These are phyloP conservation scores for Rhineura floridana DNA, from an alignment of 2,113 vertebrate genomes.

Conservation along the genomic window DNA sequence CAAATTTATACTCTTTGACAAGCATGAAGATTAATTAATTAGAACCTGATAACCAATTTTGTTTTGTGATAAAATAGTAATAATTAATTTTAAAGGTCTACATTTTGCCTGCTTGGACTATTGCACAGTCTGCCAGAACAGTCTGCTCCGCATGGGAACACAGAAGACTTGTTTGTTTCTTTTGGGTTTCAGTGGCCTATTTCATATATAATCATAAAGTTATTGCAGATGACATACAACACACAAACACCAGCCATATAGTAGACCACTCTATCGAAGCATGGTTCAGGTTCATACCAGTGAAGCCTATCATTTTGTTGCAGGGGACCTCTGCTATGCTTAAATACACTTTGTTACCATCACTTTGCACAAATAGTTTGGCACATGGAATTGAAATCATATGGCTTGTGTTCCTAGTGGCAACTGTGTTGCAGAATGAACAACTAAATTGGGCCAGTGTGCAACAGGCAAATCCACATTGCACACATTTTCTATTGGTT, in stretches of 20 bases:
- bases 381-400: no score
- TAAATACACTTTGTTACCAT: not conserved
- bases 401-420: not conserved
- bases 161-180: not conserved
- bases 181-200: not conserved
- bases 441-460: not conserved
- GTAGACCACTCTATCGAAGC: not conserved
- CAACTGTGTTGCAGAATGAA: not conserved
- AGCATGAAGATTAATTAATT: not conserved
- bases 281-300: not conserved
- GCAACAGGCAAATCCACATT: not conserved
- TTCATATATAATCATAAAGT: not conserved
- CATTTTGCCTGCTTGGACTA: not conserved
- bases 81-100: not conserved
- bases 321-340: not conserved
- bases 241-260: not conserved
- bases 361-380: not conserved
- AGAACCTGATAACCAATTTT: not conserved
- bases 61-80: not conserved
- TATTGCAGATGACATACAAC: not conserved
- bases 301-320: not conserved
- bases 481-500: not conserved
- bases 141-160: not conserved
- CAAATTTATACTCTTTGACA: not conserved
- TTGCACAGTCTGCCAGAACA: not conserved